Percentiles rank a stretch among this genome's conserved stretches.
Conservation (phyloP, 2,888 invertebrate species). For the Dynastes hyllus region DNA sequence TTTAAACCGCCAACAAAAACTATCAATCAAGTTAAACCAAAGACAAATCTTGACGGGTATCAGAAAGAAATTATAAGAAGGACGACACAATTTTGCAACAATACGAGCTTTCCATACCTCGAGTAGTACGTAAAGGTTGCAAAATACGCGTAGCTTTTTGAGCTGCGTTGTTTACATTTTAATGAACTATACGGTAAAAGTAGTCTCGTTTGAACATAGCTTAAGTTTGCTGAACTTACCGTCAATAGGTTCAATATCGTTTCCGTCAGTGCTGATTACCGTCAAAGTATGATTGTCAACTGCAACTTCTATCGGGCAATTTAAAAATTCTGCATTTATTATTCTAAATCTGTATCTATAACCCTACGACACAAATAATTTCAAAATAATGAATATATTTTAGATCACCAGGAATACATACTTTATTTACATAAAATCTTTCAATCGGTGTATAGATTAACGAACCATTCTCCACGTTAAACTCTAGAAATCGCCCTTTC, state of each 20-base stretch:
- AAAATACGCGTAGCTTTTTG: too few species aligned
- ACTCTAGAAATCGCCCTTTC: slow-evolving; percentile 77
- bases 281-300: slow-evolving; percentile 88
- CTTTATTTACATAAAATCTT: slow-evolving; percentile 80
- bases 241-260: slow-evolving; percentile 82
- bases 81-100: too few species aligned
- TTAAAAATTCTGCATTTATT: slow-evolving; percentile 90
- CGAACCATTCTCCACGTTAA: slow-evolving; percentile 61
- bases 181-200: too few species aligned
- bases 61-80: too few species aligned
- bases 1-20: too few species aligned
- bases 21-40: too few species aligned
- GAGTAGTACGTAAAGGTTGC: too few species aligned
- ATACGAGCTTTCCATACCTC: too few species aligned
- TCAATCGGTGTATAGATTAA: slow-evolving; percentile 75
- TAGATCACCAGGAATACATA: slow-evolving; percentile 61
- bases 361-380: slow-evolving; percentile 72
- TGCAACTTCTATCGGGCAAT: slow-evolving; percentile 89
- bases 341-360: slow-evolving; percentile 85
- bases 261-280: slow-evolving; percentile 86
- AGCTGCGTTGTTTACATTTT: too few species aligned
- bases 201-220: too few species aligned
- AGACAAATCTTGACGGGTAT: too few species aligned
- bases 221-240: slow-evolving; percentile 71
- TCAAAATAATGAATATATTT: not conserved